Evolutionary conservation across 1,140 invertebrate genomes (phyloP), one percentile per base, ranked within the genome.

Genomic region (Reticulitermes speratus): DNA sequence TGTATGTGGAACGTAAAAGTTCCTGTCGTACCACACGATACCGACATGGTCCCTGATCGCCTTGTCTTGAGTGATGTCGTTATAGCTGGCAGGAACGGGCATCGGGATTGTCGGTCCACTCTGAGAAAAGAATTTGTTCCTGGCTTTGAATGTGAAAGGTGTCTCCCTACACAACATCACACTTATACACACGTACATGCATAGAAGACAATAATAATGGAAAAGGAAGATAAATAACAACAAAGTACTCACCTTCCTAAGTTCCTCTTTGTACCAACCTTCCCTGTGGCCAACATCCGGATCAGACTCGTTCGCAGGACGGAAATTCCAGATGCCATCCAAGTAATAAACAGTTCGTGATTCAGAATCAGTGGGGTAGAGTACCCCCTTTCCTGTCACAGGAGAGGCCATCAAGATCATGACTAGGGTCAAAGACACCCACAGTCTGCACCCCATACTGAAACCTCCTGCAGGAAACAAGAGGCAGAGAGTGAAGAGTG

Each of bases 281-380:
- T 97, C 92, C 86, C 93, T 91, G 88, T 96, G 95, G n/a, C 97
- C 97, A 88, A 93, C 91, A 23, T 95, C 92, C 2, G 95, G 92
- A 89, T 96, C 95, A 19, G 89, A 89, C 8, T 90, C 90, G 11
- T 94, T 95, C 19, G 94, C 94, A 9, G 94, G 93, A 11, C 44
- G 84, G 45, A 86, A 86, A 23, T 81, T 21, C 85, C 85, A 86
- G 19, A 86, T 44, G 3, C 85, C 85, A 44, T 86, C 85, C 69
- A 86, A 25, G 19, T 23, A 75, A 44, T 44, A 9, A 19, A 75
- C 14, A 32, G n/a, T 44, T 55, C 85, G 59, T 23, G 30, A 59
- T 32, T 48, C 55, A 23, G 85, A 75, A 38, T 86, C 59, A 16
- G 14, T 48, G 7, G 85, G 85, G 44, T 86, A 86, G 30, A 86